phyloP scores from a whole-genome alignment of 2,113 vertebrate species.

The Corythornis madagascariensis region DNA sequence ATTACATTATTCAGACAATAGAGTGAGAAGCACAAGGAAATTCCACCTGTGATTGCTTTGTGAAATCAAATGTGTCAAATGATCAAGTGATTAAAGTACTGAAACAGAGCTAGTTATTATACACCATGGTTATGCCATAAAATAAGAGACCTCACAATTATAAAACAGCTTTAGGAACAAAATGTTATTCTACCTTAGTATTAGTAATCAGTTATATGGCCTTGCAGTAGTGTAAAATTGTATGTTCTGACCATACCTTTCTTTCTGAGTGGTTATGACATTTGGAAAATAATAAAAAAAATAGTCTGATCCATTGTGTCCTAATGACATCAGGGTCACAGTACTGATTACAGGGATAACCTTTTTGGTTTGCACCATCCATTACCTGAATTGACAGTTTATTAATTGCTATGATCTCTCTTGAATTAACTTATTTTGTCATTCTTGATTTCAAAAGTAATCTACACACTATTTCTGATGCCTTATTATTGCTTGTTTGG shows the following conservation, averaged over 20 bases:
- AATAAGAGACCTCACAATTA: background rate
- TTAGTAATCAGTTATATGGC: background rate
- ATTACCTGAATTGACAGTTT: slow-evolving; percentile 26
- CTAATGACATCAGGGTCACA: slow-evolving; percentile 24
- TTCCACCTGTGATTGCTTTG: background rate
- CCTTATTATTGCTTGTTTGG: background rate
- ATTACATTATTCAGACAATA: background rate
- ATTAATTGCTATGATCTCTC: slow-evolving; percentile 54
- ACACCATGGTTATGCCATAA: background rate
- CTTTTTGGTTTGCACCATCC: slow-evolving; percentile 33
- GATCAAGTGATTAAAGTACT: background rate
- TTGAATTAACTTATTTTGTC: slow-evolving; percentile 66
- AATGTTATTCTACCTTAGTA: background rate
- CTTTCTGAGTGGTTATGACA: background rate
- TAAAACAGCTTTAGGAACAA: slow-evolving; percentile 4
- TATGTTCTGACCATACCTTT: background rate
- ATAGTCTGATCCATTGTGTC: background rate
- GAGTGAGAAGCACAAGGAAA: background rate
- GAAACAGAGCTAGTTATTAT: slow-evolving; percentile 1
- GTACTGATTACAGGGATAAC: slow-evolving; percentile 31
- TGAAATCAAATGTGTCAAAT: background rate
- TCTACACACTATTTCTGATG: background rate
- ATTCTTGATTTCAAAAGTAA: slow-evolving; percentile 61
- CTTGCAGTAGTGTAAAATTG: background rate
- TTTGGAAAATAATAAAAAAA: background rate